These are phyloP conservation scores for Battus philenor DNA, from an alignment of 1,140 invertebrate genomes.

Conservation along the genomic window DNA sequence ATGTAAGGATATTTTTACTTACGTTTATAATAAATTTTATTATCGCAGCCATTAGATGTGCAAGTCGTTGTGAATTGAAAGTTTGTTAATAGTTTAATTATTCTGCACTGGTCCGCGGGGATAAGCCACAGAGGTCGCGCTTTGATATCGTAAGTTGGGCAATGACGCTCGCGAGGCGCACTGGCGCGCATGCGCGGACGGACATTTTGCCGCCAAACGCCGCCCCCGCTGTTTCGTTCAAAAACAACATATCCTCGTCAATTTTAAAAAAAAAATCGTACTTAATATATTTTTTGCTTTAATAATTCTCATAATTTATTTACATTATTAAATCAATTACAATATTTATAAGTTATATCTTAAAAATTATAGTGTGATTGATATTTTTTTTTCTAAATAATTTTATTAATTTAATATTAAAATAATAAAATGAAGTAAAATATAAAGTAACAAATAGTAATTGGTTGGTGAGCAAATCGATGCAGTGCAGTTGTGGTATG, in stretches of 20 bases:
- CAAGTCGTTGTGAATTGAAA: no score
- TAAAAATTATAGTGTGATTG: no score
- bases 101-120: slow-evolving; percentile 5
- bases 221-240: slow-evolving; percentile 38
- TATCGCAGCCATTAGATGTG: no score
- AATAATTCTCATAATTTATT: no score
- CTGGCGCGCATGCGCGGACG: slow-evolving; percentile 49
- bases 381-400: no score
- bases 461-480: slow-evolving; percentile 8
- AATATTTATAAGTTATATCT: no score
- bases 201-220: slow-evolving; percentile 59
- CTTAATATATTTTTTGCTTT: neutral
- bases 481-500: slow-evolving; percentile 22
- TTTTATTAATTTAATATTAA: neutral
- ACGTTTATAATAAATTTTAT: no score
- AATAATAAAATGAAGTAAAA: neutral
- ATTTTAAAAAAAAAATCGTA: slow-evolving; percentile 1
- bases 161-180: slow-evolving; percentile 49
- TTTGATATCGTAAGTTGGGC: slow-evolving; percentile 40
- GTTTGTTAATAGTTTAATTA: slow-evolving; percentile 9
- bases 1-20: no score
- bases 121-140: slow-evolving; percentile 14
- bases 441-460: slow-evolving; percentile 6
- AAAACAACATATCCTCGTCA: slow-evolving; percentile 21
- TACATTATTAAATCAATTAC: no score